phyloP scores from a whole-genome alignment of 2,888 invertebrate species.

The Lepidochitona cinerea region DNA sequence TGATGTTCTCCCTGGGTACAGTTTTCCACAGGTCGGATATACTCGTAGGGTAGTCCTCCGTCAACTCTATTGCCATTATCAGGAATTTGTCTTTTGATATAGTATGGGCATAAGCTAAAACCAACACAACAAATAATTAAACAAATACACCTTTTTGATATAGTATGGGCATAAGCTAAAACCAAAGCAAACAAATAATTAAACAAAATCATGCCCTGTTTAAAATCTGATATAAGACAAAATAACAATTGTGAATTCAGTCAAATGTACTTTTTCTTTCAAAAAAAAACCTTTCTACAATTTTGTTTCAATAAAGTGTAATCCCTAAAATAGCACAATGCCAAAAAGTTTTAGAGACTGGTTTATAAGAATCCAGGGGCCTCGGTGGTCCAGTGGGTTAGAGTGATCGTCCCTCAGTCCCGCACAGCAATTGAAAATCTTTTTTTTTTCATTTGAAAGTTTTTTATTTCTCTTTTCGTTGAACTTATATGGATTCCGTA shows the following conservation, averaged over 20 bases:
- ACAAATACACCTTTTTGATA: constrained; percentile 72
- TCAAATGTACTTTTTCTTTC: background rate
- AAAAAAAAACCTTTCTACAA: background rate
- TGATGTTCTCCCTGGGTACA: constrained; percentile 53
- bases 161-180: constrained; percentile 73
- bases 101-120: constrained; percentile 73
- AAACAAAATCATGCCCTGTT: too few relatives aligned
- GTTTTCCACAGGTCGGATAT: constrained; percentile 56
- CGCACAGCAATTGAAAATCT: too few relatives aligned
- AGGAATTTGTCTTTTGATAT: constrained; percentile 86
- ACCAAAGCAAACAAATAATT: constrained; percentile 64
- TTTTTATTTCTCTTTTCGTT: too few relatives aligned
- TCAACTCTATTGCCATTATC: constrained; percentile 84
- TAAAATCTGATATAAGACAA: too few relatives aligned
- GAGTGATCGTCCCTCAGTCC: too few relatives aligned
- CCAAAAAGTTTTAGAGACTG: background rate
- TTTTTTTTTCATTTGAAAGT: too few relatives aligned
- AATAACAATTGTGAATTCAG: background rate
- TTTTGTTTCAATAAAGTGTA: background rate
- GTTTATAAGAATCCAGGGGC: too few relatives aligned
- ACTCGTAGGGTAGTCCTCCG: constrained; percentile 71
- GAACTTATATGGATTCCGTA: too few relatives aligned
- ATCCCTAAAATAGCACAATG: too few relatives aligned
- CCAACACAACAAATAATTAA: constrained; percentile 62
- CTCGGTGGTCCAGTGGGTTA: too few relatives aligned